Evolutionary conservation across 1,140 invertebrate genomes (phyloP).

Genomic region (Macrocentrus cingulum): DNA sequence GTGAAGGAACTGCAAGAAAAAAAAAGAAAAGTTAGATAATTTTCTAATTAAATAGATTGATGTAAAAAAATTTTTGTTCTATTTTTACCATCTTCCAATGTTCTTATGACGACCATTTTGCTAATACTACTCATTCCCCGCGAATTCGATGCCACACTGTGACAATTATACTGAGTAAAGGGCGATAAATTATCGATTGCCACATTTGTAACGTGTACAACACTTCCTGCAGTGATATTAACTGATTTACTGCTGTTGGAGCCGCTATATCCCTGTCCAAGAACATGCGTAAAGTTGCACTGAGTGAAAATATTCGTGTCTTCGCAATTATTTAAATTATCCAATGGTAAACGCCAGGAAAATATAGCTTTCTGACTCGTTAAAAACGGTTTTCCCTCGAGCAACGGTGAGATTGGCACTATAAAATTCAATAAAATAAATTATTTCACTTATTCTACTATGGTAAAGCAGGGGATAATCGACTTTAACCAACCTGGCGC

Average conservation of each 20-base stretch:
- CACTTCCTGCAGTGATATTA: conserved; percentile 5
- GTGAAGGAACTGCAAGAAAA: conserved; percentile 36
- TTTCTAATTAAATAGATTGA: no score
- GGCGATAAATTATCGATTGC: conserved; percentile 35
- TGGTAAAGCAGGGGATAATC: conserved; percentile 5
- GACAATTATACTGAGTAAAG: conserved; percentile 40
- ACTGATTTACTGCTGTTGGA: background rate
- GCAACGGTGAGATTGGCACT: background rate
- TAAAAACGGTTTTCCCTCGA: background rate
- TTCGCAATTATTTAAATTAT: conserved; percentile 35
- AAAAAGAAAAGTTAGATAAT: background rate
- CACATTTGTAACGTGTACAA: conserved; percentile 11
- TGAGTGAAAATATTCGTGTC: conserved; percentile 22
- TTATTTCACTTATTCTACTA: conserved; percentile 11
- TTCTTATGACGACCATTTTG: conserved; percentile 22
- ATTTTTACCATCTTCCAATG: conserved; percentile 38
- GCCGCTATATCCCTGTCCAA: conserved; percentile 33
- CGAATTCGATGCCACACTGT: conserved; percentile 26
- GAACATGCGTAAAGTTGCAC: conserved; percentile 31
- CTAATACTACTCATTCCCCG: conserved; percentile 35
- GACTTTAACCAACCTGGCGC: no score
- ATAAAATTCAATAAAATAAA: background rate
- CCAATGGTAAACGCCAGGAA: conserved; percentile 34
- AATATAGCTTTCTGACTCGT: conserved; percentile 26
- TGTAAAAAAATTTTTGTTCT: conserved; percentile 2